phyloP scores from a whole-genome alignment of 2,113 vertebrate genomes.

The Donacobius atricapilla region DNA sequence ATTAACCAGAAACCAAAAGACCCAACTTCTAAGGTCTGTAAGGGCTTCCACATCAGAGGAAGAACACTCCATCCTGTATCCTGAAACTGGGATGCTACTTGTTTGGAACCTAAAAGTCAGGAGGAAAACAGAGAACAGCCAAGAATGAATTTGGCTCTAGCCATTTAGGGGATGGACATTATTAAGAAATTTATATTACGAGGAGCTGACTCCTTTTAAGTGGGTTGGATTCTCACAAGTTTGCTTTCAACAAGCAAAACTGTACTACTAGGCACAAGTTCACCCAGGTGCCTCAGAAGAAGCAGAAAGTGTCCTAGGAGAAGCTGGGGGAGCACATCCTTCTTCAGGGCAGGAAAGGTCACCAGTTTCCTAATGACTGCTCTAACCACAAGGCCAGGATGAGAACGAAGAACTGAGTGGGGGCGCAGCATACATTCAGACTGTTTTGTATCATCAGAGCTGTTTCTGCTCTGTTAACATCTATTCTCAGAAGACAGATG shows the following conservation, averaged over 20 bases:
- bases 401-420: not conserved
- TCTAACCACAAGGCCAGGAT: not conserved
- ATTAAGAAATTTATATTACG: not conserved
- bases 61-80: not conserved
- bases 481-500: not conserved
- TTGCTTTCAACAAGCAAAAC: not conserved
- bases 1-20: not conserved
- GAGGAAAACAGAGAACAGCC: not conserved
- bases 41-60: not conserved
- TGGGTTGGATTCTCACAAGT: not conserved
- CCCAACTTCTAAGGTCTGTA: not conserved
- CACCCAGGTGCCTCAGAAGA: not conserved
- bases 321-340: not conserved
- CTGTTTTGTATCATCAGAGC: not conserved
- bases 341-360: not conserved
- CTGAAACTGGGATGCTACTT: not conserved
- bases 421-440: fast-evolving
- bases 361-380: not conserved
- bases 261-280: not conserved
- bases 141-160: not conserved
- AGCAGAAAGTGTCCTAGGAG: not conserved
- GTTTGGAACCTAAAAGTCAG: not conserved
- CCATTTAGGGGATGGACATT: not conserved
- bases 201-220: not conserved
- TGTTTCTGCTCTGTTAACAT: not conserved